Percentiles rank a stretch among this genome's conserved stretches.
Conservation (phyloP, 2,113 vertebrate species). For the Ariopsis seemanni region DNA sequence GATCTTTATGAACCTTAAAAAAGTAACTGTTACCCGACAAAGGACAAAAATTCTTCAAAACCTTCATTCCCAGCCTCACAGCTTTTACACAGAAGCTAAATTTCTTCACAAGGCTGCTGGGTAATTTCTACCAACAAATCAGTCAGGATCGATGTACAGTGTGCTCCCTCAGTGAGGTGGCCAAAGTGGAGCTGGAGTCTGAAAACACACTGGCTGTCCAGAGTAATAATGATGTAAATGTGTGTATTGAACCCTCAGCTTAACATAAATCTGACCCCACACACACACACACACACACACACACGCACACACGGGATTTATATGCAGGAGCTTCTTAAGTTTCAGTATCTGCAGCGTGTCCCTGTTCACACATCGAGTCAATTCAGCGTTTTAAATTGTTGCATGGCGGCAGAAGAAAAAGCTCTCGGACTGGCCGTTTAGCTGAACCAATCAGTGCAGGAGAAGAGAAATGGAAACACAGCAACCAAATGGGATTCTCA, state of each 20-base stretch:
- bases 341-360: neutral
- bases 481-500: neutral
- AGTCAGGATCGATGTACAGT: constrained; percentile 1
- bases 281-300: neutral
- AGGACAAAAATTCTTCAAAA: neutral
- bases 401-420: neutral
- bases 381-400: neutral
- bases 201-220: neutral
- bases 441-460: neutral
- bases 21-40: neutral
- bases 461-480: neutral
- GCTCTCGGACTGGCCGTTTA: neutral
- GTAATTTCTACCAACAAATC: constrained; percentile 17
- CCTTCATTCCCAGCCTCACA: neutral
- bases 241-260: neutral
- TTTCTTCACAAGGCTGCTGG: constrained; percentile 7
- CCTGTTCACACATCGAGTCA: neutral
- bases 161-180: neutral
- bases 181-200: neutral
- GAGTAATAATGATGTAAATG: neutral
- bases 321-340: neutral
- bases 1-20: neutral
- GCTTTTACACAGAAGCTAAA: neutral
- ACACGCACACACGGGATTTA: neutral
- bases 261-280: neutral